Base-by-base conservation (phyloP, 2,797 vertebrate species). In the Myotis vivesi region DNA sequence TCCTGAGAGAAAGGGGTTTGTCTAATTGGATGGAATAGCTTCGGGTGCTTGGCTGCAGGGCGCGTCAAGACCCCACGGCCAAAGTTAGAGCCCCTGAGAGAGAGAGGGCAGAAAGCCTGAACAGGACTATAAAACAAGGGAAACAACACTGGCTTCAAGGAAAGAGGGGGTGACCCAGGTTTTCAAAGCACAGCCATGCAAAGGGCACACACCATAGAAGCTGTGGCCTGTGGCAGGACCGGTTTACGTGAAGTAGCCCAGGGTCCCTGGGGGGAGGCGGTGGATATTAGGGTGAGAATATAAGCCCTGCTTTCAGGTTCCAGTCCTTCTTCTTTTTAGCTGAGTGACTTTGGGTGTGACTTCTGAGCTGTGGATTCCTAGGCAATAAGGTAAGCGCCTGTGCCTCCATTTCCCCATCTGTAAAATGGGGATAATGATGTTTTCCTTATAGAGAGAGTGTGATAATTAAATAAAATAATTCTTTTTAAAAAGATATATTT, bases 101-200 rank as follows among this genome's bases (percentile, higher is more conserved):
- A 38, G 38, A 38, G 38, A 5, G 38, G 5, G 38, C 8, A 0
- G 15, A 8, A n/a, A 68, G 33, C 17, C 25, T 22, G 23, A 38
- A 5, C 16, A 25, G 77, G 88, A 36, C 66, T 55, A 33, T 4
- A 5, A 46, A 38, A 30, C 51, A 2, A 28, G 11, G n/a, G 44
- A 51, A 71, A 22, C 4, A 71, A 25, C 4, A 0, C 15, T 16
- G 71, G 53, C 73, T 80, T 46, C 36, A 8, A 36, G 76, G 80
- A 66, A 20, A 38, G 79, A 71, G 30, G 10, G 68, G 1, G 0
- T 8, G 28, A 20, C 53, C n/a, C 19, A 19, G 17, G 69, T 71
- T 23, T 62, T 11, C 12, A 20, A 12, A 59, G 38, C 44, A 15
- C 57, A 3, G 0, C n/a, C 25, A 0, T 0, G 28, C 9, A 3